A percentile compares a stretch with the other conserved stretches of the same genome.
Conservation (phyloP, 2,113 vertebrate genomes). For the Peromyscus maniculatus region DNA sequence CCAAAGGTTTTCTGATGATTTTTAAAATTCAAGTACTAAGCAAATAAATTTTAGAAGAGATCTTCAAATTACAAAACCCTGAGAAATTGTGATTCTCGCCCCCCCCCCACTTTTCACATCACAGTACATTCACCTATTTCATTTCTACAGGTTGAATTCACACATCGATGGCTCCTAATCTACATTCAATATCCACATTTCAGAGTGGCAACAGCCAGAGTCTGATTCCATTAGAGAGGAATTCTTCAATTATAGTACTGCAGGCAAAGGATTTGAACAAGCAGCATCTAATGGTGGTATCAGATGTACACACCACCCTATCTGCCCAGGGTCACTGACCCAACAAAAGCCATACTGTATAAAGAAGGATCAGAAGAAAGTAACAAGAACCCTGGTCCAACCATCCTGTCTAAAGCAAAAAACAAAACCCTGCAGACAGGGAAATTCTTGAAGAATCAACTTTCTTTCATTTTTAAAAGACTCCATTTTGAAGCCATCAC, state of each 20-base stretch:
- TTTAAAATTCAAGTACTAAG: conserved; percentile 60
- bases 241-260: conserved; percentile 75
- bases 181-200: conserved; percentile 72
- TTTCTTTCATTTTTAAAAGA: conserved; percentile 54
- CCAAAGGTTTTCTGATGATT: conserved; percentile 67
- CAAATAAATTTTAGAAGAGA: background rate
- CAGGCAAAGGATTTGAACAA: conserved; percentile 47
- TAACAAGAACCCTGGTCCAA: conserved; percentile 50
- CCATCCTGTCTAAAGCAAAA: background rate
- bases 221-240: conserved; percentile 79
- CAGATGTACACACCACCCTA: background rate
- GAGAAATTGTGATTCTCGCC: background rate
- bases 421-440: background rate
- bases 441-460: conserved; percentile 34
- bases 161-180: conserved; percentile 59
- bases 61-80: background rate
- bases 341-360: conserved; percentile 51
- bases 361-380: conserved; percentile 38
- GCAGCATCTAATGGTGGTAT: conserved; percentile 56
- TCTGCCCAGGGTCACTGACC: background rate
- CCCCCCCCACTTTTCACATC: conserved; percentile 41
- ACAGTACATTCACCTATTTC: background rate
- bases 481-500: conserved; percentile 32
- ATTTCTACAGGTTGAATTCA: conserved; percentile 72
- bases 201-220: conserved; percentile 68